These are phyloP conservation scores for Phyllotreta cruciferae DNA, from an alignment of 2,888 invertebrate species.

Conservation along the genomic window DNA sequence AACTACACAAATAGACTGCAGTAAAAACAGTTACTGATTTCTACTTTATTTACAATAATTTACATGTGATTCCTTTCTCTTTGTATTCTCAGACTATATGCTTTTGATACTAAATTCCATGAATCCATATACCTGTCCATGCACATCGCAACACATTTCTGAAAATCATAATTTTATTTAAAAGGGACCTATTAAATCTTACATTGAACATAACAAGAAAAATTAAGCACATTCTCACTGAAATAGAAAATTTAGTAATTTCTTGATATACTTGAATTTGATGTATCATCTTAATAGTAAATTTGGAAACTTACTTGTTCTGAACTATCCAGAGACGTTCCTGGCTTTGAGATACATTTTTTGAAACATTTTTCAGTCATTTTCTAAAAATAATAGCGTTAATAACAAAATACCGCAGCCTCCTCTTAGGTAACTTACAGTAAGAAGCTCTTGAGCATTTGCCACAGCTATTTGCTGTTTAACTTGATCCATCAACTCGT, in stretches of 20 bases:
- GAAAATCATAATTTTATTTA: slow-evolving; percentile 46
- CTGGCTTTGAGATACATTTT: slow-evolving; percentile 92
- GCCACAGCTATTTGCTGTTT: slow-evolving; percentile 95
- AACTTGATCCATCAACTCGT: slow-evolving; percentile 91
- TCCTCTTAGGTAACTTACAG: slow-evolving; percentile 63
- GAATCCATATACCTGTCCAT: slow-evolving; percentile 99
- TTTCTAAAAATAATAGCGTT: slow-evolving; percentile 69
- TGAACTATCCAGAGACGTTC: slow-evolving; percentile 84
- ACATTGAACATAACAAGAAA: background rate
- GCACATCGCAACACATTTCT: slow-evolving; percentile 97
- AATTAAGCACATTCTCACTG: background rate
- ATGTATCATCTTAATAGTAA: background rate
- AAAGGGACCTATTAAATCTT: background rate
- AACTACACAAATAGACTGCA: too few relatives aligned
- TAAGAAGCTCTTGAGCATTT: slow-evolving; percentile 90
- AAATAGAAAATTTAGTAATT: background rate
- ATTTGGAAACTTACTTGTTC: slow-evolving; percentile 69
- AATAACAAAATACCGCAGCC: too few relatives aligned
- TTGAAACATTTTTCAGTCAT: slow-evolving; percentile 97
- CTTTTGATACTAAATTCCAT: slow-evolving; percentile 90
- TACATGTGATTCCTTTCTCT: slow-evolving; percentile 68
- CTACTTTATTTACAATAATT: slow-evolving; percentile 27
- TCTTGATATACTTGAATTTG: background rate
- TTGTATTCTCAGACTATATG: slow-evolving; percentile 86
- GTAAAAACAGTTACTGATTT: slow-evolving; percentile 12